Percentiles rank a stretch among this genome's conserved stretches.
phyloP scores from a whole-genome alignment of 2,797 vertebrate genomes.

The Tapirus indicus region DNA sequence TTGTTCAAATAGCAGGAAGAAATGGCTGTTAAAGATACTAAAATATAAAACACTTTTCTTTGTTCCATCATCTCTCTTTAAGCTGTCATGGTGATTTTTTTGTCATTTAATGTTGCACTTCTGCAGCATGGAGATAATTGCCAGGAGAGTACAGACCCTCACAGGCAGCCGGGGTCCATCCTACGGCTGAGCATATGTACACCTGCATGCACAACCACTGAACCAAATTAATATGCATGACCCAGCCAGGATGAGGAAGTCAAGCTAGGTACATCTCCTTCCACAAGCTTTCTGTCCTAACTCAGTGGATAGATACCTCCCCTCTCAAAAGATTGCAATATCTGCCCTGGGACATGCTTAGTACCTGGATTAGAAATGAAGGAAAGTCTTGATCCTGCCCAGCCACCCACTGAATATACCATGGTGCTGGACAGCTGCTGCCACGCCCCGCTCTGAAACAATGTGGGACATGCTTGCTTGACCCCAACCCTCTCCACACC shows the following conservation, averaged over 20 bases:
- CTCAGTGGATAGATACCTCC: neutral
- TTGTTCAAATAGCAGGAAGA: neutral
- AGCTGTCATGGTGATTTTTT: neutral
- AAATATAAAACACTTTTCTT: neutral
- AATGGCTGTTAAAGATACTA: too few relatives aligned
- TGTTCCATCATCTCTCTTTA: neutral
- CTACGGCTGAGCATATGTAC: neutral
- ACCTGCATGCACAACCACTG: neutral
- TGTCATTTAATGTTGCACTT: neutral
- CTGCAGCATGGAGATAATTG: neutral
- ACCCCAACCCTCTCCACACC: neutral
- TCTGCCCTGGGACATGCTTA: neutral
- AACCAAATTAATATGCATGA: neutral
- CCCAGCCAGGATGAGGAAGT: neutral
- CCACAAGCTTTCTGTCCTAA: neutral
- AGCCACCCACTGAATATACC: neutral
- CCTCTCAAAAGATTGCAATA: neutral
- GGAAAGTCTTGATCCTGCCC: neutral
- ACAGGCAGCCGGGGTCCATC: neutral
- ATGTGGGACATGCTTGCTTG: accelerated
- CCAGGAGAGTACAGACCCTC: neutral
- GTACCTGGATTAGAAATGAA: neutral
- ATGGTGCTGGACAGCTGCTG: neutral
- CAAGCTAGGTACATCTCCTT: neutral
- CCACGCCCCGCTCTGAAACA: neutral